Conservation (phyloP, 2,797 vertebrate species). For the Salmo trutta region DNA sequence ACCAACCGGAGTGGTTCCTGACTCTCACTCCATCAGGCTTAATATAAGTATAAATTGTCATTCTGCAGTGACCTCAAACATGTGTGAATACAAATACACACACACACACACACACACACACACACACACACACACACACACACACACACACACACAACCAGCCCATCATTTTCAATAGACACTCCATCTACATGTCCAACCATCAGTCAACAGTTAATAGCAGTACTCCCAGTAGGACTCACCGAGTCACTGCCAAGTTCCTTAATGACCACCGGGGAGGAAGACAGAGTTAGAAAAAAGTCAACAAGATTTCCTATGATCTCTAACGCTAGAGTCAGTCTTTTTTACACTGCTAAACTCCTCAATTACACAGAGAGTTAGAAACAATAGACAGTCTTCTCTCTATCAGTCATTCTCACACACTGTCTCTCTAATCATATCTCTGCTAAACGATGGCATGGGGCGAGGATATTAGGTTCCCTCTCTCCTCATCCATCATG, state of each 20-base stretch:
- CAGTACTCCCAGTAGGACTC: slow-evolving; percentile 33
- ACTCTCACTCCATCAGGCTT: slow-evolving; percentile 46
- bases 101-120: slow-evolving; percentile 14
- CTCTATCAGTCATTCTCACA: slow-evolving; percentile 84
- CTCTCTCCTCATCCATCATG: slow-evolving; percentile 97
- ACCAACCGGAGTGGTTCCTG: slow-evolving; percentile 8
- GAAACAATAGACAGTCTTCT: slow-evolving; percentile 83
- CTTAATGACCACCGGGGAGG: neutral
- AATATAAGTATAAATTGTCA: slow-evolving; percentile 46
- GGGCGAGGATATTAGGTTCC: slow-evolving; percentile 98
- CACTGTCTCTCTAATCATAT: slow-evolving; percentile 87
- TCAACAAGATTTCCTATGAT: slow-evolving; percentile 80
- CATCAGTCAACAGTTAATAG: slow-evolving; percentile 53
- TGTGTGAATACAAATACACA: slow-evolving; percentile 3
- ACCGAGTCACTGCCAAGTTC: slow-evolving; percentile 18
- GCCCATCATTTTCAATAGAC: slow-evolving; percentile 36
- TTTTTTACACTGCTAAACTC: slow-evolving; percentile 4
- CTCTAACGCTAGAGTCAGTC: neutral
- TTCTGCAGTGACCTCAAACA: slow-evolving; percentile 27
- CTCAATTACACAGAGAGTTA: neutral
- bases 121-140: slow-evolving; percentile 9
- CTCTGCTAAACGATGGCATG: slow-evolving; percentile 97
- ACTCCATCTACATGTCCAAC: slow-evolving; percentile 12
- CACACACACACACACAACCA: slow-evolving; percentile 11
- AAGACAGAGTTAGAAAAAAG: slow-evolving; percentile 63